Evolutionary conservation across 1,140 invertebrate species (phyloP).

Genomic region (Drosophila pandora): DNA sequence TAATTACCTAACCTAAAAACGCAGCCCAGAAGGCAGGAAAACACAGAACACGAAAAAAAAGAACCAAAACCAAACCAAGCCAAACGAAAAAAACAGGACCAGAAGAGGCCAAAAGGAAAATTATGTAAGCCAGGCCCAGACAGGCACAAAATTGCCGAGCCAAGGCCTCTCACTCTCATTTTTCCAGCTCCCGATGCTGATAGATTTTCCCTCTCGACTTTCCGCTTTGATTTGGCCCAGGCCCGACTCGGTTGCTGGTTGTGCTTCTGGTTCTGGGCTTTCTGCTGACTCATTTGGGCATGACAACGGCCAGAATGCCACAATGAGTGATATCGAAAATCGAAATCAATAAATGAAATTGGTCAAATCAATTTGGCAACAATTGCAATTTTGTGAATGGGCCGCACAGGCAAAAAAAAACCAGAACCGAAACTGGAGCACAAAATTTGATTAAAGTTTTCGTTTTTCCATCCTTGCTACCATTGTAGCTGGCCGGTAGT

Average conservation of each 20-base stretch:
- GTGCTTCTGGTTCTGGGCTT: conserved; percentile 9
- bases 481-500: conserved; percentile 8
- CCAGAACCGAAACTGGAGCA: conserved; percentile 49
- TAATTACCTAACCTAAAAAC: conserved; percentile 81
- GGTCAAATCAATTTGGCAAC: conserved; percentile 81
- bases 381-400: conserved; percentile 68
- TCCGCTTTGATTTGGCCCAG: conserved; percentile 40
- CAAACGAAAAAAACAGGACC: conserved; percentile 14
- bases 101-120: conserved; percentile 15
- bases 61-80: conserved; percentile 2
- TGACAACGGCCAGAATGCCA: conserved; percentile 48
- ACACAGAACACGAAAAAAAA: conserved; percentile 12
- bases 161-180: conserved; percentile 6
- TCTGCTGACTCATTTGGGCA: conserved; percentile 75
- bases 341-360: conserved; percentile 81
- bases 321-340: conserved; percentile 79
- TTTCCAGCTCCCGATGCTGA: conserved; percentile 41
- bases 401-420: conserved; percentile 11
- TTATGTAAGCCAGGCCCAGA: conserved; percentile 53
- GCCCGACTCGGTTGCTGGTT: neutral
- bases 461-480: conserved; percentile 21
- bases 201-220: conserved; percentile 53
- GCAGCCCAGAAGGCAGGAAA: conserved; percentile 38
- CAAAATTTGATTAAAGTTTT: conserved; percentile 74
- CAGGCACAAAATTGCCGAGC: conserved; percentile 32